These are phyloP conservation scores for Trachurus trachurus DNA, from an alignment of 2,797 vertebrate genomes.

Conservation along the genomic window DNA sequence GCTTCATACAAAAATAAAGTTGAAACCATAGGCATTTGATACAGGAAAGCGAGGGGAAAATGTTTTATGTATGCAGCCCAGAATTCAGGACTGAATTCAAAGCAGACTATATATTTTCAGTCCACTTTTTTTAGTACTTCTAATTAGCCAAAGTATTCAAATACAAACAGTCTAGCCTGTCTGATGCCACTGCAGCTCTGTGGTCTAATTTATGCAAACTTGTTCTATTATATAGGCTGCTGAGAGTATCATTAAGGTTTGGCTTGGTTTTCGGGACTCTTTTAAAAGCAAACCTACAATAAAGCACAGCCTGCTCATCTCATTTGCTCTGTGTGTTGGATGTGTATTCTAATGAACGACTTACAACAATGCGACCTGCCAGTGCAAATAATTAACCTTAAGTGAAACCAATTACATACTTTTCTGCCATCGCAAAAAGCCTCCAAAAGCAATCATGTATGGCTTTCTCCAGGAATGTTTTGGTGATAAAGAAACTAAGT, in stretches of 20 bases:
- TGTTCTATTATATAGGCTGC: constrained; percentile 87
- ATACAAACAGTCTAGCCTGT: constrained; percentile 80
- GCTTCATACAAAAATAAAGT: constrained; percentile 68
- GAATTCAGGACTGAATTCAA: constrained; percentile 64
- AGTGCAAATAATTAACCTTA: constrained; percentile 90
- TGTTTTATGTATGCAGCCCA: constrained; percentile 71
- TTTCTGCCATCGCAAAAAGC: constrained; percentile 77
- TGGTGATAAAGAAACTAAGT: constrained; percentile 83
- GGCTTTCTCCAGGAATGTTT: constrained; percentile 77
- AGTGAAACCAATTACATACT: constrained; percentile 89
- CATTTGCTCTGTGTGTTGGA: constrained; percentile 88
- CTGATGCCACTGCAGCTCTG: constrained; percentile 79
- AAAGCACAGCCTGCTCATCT: constrained; percentile 82
- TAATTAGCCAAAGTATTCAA: constrained; percentile 83
- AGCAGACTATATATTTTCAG: constrained; percentile 67
- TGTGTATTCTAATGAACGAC: constrained; percentile 88
- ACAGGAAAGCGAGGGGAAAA: constrained; percentile 60
- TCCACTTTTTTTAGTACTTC: constrained; percentile 73
- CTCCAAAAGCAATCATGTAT: constrained; percentile 83
- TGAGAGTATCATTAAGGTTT: constrained; percentile 86
- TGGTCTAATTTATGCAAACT: constrained; percentile 88
- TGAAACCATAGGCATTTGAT: constrained; percentile 67
- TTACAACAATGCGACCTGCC: constrained; percentile 89
- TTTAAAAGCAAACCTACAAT: constrained; percentile 77
- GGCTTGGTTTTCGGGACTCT: constrained; percentile 76